A percentile compares a stretch with the other conserved stretches of the same genome.
These are phyloP conservation scores for Drosophila sturtevanti DNA, from an alignment of 1,140 invertebrate species.

Conservation along the genomic window DNA sequence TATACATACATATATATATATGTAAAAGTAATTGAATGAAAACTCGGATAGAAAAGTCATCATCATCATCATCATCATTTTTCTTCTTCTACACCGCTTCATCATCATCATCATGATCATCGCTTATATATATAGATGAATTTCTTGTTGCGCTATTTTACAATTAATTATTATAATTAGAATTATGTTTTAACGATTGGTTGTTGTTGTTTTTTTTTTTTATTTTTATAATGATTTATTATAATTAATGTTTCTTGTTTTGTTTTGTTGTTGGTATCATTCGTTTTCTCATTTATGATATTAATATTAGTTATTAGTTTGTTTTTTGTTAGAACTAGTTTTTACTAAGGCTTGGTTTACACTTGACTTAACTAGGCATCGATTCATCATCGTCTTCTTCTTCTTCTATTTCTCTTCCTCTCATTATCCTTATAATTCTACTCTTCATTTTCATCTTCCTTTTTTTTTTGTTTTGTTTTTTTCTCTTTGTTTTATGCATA, in stretches of 20 bases:
- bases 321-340: conserved; percentile 68
- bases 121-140: not conserved
- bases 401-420: not conserved
- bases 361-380: conserved; percentile 69
- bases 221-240: conserved; percentile 28
- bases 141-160: conserved; percentile 61
- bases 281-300: conserved; percentile 44
- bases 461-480: conserved; percentile 40
- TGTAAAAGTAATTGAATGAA: conserved; percentile 49
- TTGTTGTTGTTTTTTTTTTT: conserved; percentile 25
- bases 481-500: conserved; percentile 50
- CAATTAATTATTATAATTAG: conserved; percentile 51
- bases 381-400: not conserved
- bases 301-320: conserved; percentile 51
- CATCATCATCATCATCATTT: not conserved
- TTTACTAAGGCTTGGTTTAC: conserved; percentile 79
- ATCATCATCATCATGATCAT: conserved; percentile 23
- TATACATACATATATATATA: conserved; percentile 19
- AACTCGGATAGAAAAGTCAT: conserved; percentile 49
- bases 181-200: conserved; percentile 48
- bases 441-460: conserved; percentile 10
- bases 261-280: conserved; percentile 43
- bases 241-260: conserved; percentile 30
- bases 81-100: too few relatives aligned
- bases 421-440: conserved; percentile 10